Base-by-base conservation (phyloP, 2,797 vertebrate genomes). In the Graptemys geographica region DNA sequence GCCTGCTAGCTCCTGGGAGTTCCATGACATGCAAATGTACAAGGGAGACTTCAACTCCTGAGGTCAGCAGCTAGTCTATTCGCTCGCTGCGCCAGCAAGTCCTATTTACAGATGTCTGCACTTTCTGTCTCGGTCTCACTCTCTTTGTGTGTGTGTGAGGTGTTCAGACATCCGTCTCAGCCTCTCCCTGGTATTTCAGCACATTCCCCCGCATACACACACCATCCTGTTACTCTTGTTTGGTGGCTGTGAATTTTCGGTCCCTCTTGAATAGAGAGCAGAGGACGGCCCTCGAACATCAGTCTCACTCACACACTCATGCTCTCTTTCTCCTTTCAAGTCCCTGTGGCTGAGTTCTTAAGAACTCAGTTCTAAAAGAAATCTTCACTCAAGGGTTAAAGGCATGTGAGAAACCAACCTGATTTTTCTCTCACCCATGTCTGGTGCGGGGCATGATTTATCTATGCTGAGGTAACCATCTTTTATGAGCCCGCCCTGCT, bases 291-390 rank as follows among this genome's bases (percentile, higher is more conserved):
- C n/a, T 65, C 76, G 7, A 79, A 7, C 53, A 44, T 72, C 85
- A 76, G 4, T 84, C 33, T 37, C 33, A 1, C 72, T 4, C 37
- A 23, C 49, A 85, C 8, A 4, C 55, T 65, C 62, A 49, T 5
- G 5, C 28, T 65, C 6, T 53, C 8, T 6, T 5, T 5, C 25
- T n/a, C 0, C 49, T 80, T 41, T 92, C 47, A n/a, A 23, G n/a
- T 69, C 23, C 52, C 2, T 0, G 25, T 23, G 49, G 47, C 81
- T 0, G 0, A 0, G 0, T 78, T 85, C 57, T 8, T 4, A 11
- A 80, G 57, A n/a, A 53, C 0, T 0, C 11, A 62, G 81, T 90
- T 65, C 28, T 49, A 47, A 56, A 62, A 88, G 37, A 52, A 92
- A 56, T 55, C 79, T 49, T 52, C 31, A 25, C 52, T 90, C 49